These are phyloP conservation scores for Rhineura floridana DNA, from an alignment of 2,113 vertebrate genomes.

Conservation along the genomic window DNA sequence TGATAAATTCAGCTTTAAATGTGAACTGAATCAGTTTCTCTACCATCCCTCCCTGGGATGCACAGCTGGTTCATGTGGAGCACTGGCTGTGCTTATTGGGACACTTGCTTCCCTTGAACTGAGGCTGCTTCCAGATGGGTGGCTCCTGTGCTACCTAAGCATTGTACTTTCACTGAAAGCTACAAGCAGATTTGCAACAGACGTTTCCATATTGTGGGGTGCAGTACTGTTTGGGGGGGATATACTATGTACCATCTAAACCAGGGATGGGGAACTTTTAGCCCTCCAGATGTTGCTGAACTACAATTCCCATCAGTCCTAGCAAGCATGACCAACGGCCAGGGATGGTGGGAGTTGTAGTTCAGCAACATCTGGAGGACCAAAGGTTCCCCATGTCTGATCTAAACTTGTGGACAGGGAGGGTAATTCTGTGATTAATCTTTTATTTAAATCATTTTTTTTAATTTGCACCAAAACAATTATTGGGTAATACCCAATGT, in stretches of 20 bases:
- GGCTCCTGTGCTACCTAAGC: too few relatives aligned
- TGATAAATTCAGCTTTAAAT: too few relatives aligned
- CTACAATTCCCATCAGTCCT: too few relatives aligned
- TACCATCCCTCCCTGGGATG: neutral
- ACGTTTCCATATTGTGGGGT: neutral
- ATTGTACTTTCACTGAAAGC: neutral
- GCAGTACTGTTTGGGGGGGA: neutral
- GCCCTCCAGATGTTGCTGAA: too few relatives aligned
- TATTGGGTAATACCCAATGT: too few relatives aligned
- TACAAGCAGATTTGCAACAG: neutral
- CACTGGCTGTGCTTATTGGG: neutral
- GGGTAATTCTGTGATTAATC: neutral
- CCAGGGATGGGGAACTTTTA: too few relatives aligned
- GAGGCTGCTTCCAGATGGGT: neutral
- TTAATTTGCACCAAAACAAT: neutral
- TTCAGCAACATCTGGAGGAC: too few relatives aligned
- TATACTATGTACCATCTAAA: too few relatives aligned
- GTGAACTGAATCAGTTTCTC: too few relatives aligned
- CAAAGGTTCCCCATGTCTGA: too few relatives aligned
- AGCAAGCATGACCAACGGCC: too few relatives aligned
- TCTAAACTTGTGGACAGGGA: neutral
- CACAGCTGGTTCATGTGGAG: neutral
- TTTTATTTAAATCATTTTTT: neutral
- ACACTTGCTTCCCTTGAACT: neutral
- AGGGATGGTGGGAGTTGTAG: too few relatives aligned